phyloP scores from a whole-genome alignment of 2,113 vertebrate genomes.

The Excalfactoria chinensis region DNA sequence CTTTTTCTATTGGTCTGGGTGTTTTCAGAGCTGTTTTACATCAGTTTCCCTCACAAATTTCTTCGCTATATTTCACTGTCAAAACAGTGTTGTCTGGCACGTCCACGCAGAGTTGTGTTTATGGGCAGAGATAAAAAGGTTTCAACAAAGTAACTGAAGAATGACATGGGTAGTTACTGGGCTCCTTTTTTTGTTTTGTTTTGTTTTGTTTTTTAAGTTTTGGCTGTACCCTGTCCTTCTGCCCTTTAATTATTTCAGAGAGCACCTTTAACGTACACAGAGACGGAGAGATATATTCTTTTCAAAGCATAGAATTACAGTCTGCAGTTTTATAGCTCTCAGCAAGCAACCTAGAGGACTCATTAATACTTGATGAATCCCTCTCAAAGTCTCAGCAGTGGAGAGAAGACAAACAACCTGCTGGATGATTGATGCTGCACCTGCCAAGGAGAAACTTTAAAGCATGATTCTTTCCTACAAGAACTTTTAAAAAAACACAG shows the following conservation, averaged over 20 bases:
- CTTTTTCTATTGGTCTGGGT: background rate
- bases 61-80: background rate
- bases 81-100: background rate
- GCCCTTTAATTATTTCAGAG: background rate
- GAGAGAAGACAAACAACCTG: constrained; percentile 29
- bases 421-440: constrained; percentile 31
- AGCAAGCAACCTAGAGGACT: background rate
- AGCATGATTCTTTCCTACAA: background rate
- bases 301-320: constrained; percentile 2
- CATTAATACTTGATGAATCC: constrained; percentile 67
- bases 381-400: background rate
- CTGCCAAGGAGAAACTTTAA: constrained; percentile 25
- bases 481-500: background rate
- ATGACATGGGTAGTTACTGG: background rate
- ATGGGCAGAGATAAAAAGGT: background rate
- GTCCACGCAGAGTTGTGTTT: background rate
- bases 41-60: background rate
- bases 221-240: background rate
- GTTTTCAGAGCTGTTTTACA: background rate
- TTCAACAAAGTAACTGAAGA: constrained; percentile 5
- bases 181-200: background rate
- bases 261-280: background rate
- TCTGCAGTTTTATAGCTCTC: constrained; percentile 16
- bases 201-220: background rate
- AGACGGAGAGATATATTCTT: background rate